These are phyloP conservation scores for Scaptomyza montana DNA, from an alignment of 1,140 invertebrate species.

Conservation along the genomic window DNA sequence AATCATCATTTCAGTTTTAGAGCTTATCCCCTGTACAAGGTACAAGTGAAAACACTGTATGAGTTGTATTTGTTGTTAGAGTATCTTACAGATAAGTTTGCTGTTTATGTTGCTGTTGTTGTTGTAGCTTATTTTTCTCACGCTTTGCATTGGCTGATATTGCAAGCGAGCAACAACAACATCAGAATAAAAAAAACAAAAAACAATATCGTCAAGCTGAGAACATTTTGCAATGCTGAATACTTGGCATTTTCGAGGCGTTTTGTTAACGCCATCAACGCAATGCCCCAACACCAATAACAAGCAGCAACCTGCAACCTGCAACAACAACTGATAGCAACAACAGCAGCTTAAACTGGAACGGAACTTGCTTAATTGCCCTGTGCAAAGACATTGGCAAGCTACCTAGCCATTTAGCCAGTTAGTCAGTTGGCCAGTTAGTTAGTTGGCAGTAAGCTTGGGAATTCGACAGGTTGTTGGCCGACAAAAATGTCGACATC, in stretches of 20 bases:
- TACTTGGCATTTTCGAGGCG: slow-evolving; percentile 47
- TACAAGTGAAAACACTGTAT: too few species aligned
- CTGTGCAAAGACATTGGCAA: slow-evolving; percentile 9
- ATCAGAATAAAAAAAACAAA: slow-evolving; percentile 4
- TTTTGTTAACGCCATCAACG: slow-evolving; percentile 38
- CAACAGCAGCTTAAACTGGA: slow-evolving; percentile 51
- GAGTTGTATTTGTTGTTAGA: neutral
- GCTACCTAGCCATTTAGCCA: slow-evolving; percentile 25
- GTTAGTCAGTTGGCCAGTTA: slow-evolving; percentile 13
- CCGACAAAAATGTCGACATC: slow-evolving; percentile 46
- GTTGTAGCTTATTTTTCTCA: slow-evolving; percentile 36
- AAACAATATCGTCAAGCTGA: slow-evolving; percentile 22
- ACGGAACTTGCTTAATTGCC: slow-evolving; percentile 75
- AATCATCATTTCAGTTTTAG: too few species aligned
- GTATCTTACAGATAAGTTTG: neutral
- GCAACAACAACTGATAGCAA: slow-evolving; percentile 23
- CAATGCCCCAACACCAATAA: slow-evolving; percentile 10
- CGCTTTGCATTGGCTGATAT: slow-evolving; percentile 48
- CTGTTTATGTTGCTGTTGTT: slow-evolving; percentile 17
- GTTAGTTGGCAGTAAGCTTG: slow-evolving; percentile 14
- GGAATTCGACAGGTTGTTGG: slow-evolving; percentile 47
- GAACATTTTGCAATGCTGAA: slow-evolving; percentile 54
- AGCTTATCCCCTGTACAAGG: too few species aligned
- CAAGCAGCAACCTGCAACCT: slow-evolving; percentile 12
- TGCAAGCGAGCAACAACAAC: slow-evolving; percentile 19